A percentile compares a stretch with the other conserved stretches of the same genome.
phyloP scores from a whole-genome alignment of 2,888 invertebrate species.

The Thymelicus lineola region DNA sequence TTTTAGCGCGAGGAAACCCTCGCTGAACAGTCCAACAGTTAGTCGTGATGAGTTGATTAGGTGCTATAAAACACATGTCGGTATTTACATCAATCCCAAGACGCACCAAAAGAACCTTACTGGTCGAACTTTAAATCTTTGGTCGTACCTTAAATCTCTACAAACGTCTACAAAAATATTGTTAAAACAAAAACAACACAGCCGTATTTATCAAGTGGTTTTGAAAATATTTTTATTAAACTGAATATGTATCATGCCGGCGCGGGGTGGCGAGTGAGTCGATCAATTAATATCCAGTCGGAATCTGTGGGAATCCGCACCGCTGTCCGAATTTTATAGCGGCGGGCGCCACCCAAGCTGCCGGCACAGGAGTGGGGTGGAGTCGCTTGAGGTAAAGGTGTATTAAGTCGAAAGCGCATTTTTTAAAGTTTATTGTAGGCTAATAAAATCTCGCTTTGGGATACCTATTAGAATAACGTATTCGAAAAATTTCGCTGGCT shows the following conservation, averaged over 20 bases:
- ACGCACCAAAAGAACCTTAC: neutral
- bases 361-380: constrained; percentile 50
- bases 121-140: no score
- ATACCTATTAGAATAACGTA: no score
- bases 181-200: constrained; percentile 24
- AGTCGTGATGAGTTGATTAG: no score
- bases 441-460: no score
- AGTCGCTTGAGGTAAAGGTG: constrained; percentile 46
- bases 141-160: neutral
- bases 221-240: constrained; percentile 42
- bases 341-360: constrained; percentile 83
- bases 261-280: constrained; percentile 68
- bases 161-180: neutral
- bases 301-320: constrained; percentile 85
- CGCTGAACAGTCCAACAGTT: no score
- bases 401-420: no score
- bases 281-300: constrained; percentile 84
- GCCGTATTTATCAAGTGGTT: constrained; percentile 14
- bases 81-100: neutral
- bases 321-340: constrained; percentile 85
- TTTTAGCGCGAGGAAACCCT: no score
- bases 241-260: constrained; percentile 54
- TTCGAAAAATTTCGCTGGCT: no score
- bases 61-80: no score
- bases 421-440: no score